Conservation (phyloP, 30 jellyfish, hydroid and myxozoan species). For the Catostylus mosaicus region DNA sequence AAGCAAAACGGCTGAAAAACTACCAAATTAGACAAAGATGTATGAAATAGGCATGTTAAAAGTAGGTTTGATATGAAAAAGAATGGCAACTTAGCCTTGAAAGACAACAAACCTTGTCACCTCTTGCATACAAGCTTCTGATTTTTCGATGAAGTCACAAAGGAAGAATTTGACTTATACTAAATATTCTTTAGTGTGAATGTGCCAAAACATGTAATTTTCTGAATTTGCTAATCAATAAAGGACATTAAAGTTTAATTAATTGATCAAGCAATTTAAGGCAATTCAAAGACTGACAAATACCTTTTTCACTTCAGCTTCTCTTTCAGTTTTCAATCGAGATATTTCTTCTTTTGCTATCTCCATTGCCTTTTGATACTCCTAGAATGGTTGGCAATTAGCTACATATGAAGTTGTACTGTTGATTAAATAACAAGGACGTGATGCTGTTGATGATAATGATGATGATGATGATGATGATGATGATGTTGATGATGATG, state of each 20-base stretch:
- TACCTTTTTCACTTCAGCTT: conserved; percentile 72
- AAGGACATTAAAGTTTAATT: neutral
- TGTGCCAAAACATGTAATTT: too few relatives aligned
- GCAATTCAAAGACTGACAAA: neutral
- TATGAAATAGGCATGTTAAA: too few relatives aligned
- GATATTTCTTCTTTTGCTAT: conserved; percentile 53
- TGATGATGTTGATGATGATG: neutral
- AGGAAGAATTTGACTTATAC: too few relatives aligned
- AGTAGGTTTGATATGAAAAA: too few relatives aligned
- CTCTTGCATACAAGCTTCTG: too few relatives aligned
- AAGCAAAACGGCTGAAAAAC: too few relatives aligned
- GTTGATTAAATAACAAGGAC: neutral
- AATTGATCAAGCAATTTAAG: neutral
- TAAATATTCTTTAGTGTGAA: too few relatives aligned
- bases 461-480: neutral
- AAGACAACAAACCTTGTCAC: too few relatives aligned
- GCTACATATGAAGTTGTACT: neutral
- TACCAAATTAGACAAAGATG: too few relatives aligned
- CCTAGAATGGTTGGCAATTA: conserved; percentile 34
- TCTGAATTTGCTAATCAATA: too few relatives aligned
- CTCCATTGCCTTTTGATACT: conserved; percentile 58
- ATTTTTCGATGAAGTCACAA: too few relatives aligned
- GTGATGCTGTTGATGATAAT: neutral
- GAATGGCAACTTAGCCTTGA: too few relatives aligned
- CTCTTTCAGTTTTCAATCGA: conserved; percentile 67